Percentiles rank a stretch among this genome's conserved stretches.
Conservation (phyloP, 2,888 invertebrate species). For the Eudemis profundana region DNA sequence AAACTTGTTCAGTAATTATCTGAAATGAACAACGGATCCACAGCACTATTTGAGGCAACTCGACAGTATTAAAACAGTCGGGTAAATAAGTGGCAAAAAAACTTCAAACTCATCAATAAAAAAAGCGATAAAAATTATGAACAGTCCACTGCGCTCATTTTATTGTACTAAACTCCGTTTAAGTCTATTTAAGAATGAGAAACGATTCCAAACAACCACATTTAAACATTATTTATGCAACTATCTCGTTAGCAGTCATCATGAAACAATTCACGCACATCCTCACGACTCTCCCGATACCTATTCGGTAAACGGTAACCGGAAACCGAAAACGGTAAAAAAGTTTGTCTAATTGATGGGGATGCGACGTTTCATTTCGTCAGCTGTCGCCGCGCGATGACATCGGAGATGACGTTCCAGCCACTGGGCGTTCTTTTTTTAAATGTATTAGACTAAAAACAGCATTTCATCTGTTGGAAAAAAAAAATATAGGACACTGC, state of each 20-base stretch:
- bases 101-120: conserved; percentile 3
- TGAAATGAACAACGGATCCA: too few relatives aligned
- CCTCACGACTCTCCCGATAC: conserved; percentile 53
- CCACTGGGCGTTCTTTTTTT: conserved; percentile 34
- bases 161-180: background rate
- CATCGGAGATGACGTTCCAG: conserved; percentile 59
- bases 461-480: background rate
- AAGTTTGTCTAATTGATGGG: conserved; percentile 65
- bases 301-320: conserved; percentile 56
- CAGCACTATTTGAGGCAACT: too few relatives aligned
- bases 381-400: conserved; percentile 64
- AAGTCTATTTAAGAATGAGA: background rate
- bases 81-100: too few relatives aligned
- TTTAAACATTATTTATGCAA: conserved; percentile 14
- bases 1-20: too few relatives aligned
- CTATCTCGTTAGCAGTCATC: conserved; percentile 11
- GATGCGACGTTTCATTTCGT: conserved; percentile 67
- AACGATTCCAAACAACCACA: conserved; percentile 9
- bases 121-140: too few relatives aligned
- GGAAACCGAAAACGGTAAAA: conserved; percentile 60
- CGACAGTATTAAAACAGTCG: too few relatives aligned
- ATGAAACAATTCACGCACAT: conserved; percentile 34
- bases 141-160: background rate
- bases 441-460: conserved; percentile 12
- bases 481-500: too few relatives aligned